Base-by-base conservation (phyloP, 2,113 vertebrate species). In the Xenopus laevis region DNA sequence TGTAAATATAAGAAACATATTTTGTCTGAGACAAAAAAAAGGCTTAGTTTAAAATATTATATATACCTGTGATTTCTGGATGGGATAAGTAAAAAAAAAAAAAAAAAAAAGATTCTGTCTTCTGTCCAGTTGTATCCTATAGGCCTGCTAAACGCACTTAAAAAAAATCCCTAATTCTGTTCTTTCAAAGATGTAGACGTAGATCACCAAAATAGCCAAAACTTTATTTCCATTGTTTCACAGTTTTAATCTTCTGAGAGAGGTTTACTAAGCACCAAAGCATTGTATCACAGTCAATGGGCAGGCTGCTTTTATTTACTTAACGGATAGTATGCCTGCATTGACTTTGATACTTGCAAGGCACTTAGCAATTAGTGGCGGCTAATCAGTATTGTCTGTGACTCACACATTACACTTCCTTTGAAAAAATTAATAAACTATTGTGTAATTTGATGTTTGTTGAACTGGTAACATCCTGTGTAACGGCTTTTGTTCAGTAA, bases 401-500 rank as follows among this genome's bases (percentile, higher is more conserved):
- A 88, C 89, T 89, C 86, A 84, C 87, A 86, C 87, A 87, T 88
- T 83, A 88, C 89, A 86, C 87, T 90, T 91, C 86, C 85, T 89
- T 87, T 87, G 90, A 89, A n/a, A 55, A 40, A 40, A 40, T 4
- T 86, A 88, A 87, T 50, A 50, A 81, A 90, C 82, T 89, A 91
- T 83, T 86, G 87, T 92, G 88, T 83, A 84, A 89, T 92, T 92
- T 90, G 90, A 82, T 92, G 90, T 92, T 91, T 85, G 88, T 92
- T 91, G 80, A 89, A 74, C 87, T 90, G 83, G 83, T 90, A 87
- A 88, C 86, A 88, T 87, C 82, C 70, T 87, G 27, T 89, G 88
- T 87, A 86, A 87, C 81, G 30, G 76, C 86, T 88, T 91, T 85
- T 86, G 20, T 85, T 92, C 86, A 88, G 88, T 89, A 83, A 90